Percentiles rank a stretch among this genome's conserved stretches.
These are phyloP conservation scores for Halictus rubicundus DNA, from an alignment of 1,140 invertebrate genomes.

Conservation along the genomic window DNA sequence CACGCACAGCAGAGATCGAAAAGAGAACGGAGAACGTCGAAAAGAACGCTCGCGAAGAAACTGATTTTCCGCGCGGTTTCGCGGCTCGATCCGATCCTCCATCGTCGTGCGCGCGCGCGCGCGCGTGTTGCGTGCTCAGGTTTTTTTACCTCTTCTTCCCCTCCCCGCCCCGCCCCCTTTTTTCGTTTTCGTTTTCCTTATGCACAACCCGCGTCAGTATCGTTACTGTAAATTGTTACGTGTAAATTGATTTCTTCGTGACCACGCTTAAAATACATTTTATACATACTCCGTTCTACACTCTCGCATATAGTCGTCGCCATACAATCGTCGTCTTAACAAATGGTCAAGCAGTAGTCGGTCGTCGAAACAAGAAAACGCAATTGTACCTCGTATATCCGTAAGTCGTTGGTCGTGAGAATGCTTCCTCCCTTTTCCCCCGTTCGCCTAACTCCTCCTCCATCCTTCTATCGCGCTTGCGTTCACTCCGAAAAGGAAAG, in stretches of 20 bases:
- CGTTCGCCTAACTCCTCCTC: neutral
- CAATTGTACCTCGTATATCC: constrained; percentile 17
- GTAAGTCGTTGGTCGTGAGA: constrained; percentile 9
- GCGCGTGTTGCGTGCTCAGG: no score
- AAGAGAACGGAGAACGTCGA: neutral
- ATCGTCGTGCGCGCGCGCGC: no score
- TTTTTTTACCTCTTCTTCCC: no score
- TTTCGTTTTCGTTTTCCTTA: constrained; percentile 30
- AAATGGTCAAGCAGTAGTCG: constrained; percentile 39
- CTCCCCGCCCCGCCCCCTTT: constrained; percentile 7
- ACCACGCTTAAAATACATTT: constrained; percentile 73
- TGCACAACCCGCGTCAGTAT: constrained; percentile 69
- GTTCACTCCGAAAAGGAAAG: constrained; percentile 5
- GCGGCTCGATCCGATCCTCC: constrained; percentile 51
- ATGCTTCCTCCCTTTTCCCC: neutral
- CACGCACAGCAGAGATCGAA: neutral
- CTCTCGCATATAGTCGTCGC: constrained; percentile 48
- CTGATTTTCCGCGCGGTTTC: neutral
- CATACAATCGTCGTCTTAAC: constrained; percentile 44
- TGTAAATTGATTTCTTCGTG: constrained; percentile 61
- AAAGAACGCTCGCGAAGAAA: neutral
- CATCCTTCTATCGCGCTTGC: constrained; percentile 6
- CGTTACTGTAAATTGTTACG: constrained; percentile 64
- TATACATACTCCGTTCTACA: constrained; percentile 67
- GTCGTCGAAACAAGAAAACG: constrained; percentile 8